Evolutionary conservation across 1,140 invertebrate species (phyloP).

Genomic region (Lepeophtheirus salmonis): DNA sequence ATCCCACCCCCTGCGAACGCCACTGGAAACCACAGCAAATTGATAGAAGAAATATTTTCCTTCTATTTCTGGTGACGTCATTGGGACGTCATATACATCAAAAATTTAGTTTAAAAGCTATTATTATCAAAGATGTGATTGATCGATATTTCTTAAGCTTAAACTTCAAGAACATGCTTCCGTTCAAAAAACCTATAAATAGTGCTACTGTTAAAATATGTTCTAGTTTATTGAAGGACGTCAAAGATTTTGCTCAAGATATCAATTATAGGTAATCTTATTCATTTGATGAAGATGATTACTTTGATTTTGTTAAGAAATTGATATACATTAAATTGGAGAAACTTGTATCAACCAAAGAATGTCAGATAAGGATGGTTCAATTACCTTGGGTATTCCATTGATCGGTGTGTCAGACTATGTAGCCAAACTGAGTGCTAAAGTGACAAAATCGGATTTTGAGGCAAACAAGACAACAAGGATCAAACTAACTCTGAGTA

Average conservation of each 20-base stretch:
- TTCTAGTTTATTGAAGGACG: neutral
- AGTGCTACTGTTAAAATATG: neutral
- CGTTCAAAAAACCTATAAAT: neutral
- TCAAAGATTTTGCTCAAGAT: neutral
- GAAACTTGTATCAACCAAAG: conserved; percentile 3
- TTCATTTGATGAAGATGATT: neutral
- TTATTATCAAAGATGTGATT: too few relatives aligned
- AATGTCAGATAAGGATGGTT: neutral
- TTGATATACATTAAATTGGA: neutral
- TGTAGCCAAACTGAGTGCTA: conserved; percentile 6
- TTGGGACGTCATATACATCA: too few relatives aligned
- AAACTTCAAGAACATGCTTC: neutral
- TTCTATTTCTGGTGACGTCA: too few relatives aligned
- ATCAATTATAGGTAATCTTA: neutral
- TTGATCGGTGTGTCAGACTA: neutral
- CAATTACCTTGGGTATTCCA: neutral
- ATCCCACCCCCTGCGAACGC: too few relatives aligned
- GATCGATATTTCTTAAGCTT: too few relatives aligned
- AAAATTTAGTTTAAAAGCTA: too few relatives aligned
- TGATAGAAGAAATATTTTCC: too few relatives aligned
- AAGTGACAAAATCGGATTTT: neutral
- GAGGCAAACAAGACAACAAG: conserved; percentile 1
- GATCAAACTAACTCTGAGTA: neutral
- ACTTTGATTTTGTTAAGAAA: neutral
- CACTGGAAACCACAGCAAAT: too few relatives aligned